Evolutionary conservation across 2,113 vertebrate genomes (phyloP), one percentile per base, ranked within the genome.

Genomic region (Electrona antarctica): DNA sequence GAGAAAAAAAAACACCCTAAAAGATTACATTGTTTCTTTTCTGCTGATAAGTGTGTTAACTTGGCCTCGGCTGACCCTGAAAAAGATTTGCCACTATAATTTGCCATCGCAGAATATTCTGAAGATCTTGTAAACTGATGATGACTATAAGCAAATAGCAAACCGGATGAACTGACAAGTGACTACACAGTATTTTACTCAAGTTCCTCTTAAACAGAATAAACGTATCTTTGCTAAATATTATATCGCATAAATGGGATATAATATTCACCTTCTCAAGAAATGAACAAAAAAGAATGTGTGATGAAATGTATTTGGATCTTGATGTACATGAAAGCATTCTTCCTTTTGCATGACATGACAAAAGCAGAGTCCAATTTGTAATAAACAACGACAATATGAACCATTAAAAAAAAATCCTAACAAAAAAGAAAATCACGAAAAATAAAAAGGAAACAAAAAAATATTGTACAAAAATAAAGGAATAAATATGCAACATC

Each of bases 401-500:
- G 69, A 74, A 76, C 50, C 70, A 81, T 3, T 73, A 57, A 72
- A 82, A 77, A 45, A 59, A 73, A 61, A 89, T 6, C 28, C 65
- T 75, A 74, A 52, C 28, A 5, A 46, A 61, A 63, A 48, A 67
- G 57, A 68, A 76, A 61, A 33, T 50, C 46, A 66, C 57, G 59
- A 57, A 67, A 15, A 71, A 71, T 67, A 29, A 50, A 50, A 46
- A 60, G 51, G 74, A 66, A 65, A 33, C 61, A 64, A 79, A 76
- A 77, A 77, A 67, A 83, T 55, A 74, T 58, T 65, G 73, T 89
- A 90, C 71, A 89, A 90, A 91, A 89, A 89, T 78, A 85, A 90
- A 91, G 88, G 81, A 93, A 93, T 92, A 93, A 93, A 93, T 93
- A 93, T 82, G 78, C 84, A 90, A 73, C 6, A 57, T 90, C 80